phyloP scores from a whole-genome alignment of 1,140 invertebrate species.

The Dufourea novaeangliae region DNA sequence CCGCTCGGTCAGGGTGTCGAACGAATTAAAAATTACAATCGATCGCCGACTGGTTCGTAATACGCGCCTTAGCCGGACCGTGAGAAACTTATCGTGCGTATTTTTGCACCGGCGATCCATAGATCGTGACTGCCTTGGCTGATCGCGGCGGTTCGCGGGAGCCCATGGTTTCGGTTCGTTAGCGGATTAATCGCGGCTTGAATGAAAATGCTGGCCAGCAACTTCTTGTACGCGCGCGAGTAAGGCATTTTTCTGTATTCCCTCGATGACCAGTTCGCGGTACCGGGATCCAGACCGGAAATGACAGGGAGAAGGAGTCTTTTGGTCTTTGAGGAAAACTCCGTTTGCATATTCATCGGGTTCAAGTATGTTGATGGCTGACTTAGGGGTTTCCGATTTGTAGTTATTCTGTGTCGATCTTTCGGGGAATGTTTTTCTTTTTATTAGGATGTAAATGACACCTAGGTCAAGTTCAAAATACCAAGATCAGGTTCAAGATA shows the following conservation, averaged over 20 bases:
- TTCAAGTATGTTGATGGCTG: no score
- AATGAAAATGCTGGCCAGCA: constrained; percentile 13
- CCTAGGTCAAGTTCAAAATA: no score
- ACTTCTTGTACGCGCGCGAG: constrained; percentile 14
- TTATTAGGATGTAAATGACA: no score
- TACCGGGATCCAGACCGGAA: no score
- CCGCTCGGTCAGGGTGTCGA: constrained; percentile 5
- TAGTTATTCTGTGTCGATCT: no score
- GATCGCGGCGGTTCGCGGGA: constrained; percentile 4
- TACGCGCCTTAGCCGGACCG: constrained; percentile 49
- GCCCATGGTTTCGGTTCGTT: constrained; percentile 47
- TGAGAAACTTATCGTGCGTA: constrained; percentile 61
- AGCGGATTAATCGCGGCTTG: constrained; percentile 51
- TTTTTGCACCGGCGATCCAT: constrained; percentile 52
- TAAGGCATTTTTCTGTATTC: not conserved
- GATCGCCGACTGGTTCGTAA: constrained; percentile 54
- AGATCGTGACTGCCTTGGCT: constrained; percentile 48
- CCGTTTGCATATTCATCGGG: no score
- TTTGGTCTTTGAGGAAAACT: not conserved
- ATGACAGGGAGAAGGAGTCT: not conserved
- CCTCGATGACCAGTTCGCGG: not conserved
- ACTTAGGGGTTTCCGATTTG: no score
- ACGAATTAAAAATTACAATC: constrained; percentile 62
- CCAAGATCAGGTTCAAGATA: no score
- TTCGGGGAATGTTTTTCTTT: no score